These are phyloP conservation scores for Camptogramma bilineatum DNA, from an alignment of 2,888 invertebrate species.

Conservation along the genomic window DNA sequence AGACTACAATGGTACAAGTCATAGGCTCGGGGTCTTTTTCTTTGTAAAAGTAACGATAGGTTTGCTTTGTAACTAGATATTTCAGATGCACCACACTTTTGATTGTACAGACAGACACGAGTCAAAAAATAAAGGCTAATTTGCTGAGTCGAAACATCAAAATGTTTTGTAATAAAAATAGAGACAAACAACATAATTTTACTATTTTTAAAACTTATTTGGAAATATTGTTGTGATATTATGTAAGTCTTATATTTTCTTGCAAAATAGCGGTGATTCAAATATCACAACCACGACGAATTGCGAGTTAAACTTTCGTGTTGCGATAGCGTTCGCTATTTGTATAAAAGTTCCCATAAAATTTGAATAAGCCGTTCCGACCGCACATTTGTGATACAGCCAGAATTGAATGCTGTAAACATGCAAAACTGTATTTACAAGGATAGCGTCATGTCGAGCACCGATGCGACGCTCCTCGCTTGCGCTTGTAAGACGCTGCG, in stretches of 20 bases:
- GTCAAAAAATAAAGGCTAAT: too few relatives aligned
- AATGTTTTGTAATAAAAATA: too few relatives aligned
- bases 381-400: constrained; percentile 43
- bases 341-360: constrained; percentile 47
- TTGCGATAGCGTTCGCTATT: constrained; percentile 43
- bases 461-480: constrained; percentile 48
- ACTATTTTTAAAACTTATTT: neutral
- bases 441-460: constrained; percentile 41
- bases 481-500: constrained; percentile 51
- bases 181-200: too few relatives aligned
- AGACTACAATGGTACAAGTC: constrained; percentile 50
- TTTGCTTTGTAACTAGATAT: too few relatives aligned
- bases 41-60: neutral
- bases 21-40: constrained; percentile 11
- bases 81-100: too few relatives aligned
- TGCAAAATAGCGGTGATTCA: constrained; percentile 21
- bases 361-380: constrained; percentile 46
- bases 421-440: constrained; percentile 41
- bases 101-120: too few relatives aligned
- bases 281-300: constrained; percentile 39
- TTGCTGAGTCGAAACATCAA: too few relatives aligned
- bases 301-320: constrained; percentile 43
- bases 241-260: constrained; percentile 9
- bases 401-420: constrained; percentile 46
- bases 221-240: neutral